These are phyloP conservation scores for Venturia canescens DNA, from an alignment of 1,140 invertebrate genomes.

Conservation along the genomic window DNA sequence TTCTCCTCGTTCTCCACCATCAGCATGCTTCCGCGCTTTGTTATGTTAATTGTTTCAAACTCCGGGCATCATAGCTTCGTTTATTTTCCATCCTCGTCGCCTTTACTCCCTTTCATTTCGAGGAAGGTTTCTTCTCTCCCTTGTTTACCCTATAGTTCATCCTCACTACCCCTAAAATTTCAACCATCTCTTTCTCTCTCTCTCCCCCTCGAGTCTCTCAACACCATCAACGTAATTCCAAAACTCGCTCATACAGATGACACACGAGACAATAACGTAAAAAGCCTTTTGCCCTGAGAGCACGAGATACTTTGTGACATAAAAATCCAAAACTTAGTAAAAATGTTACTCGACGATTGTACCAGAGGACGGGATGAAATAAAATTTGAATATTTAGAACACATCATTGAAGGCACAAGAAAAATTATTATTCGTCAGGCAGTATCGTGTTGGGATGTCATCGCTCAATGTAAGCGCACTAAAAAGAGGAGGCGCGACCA, in stretches of 20 bases:
- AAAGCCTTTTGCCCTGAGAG: conserved; percentile 13
- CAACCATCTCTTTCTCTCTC: background rate
- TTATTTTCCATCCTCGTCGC: conserved; percentile 73
- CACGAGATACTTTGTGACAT: background rate
- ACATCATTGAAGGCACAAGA: no score
- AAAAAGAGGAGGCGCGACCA: no score
- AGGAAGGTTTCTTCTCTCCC: conserved; percentile 37
- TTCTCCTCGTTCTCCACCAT: conserved; percentile 27
- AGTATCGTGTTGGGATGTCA: no score
- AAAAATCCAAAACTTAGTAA: conserved; percentile 24
- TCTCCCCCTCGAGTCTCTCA: conserved; percentile 11
- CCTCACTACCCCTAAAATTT: background rate
- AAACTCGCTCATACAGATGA: background rate
- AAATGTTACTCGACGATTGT: background rate
- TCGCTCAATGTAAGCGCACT: no score
- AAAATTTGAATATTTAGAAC: no score
- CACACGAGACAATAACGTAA: conserved; percentile 23
- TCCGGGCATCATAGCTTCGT: conserved; percentile 70
- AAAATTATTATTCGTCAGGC: no score
- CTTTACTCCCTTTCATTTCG: conserved; percentile 54
- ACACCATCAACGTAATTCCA: conserved; percentile 8
- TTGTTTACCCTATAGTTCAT: conserved; percentile 45
- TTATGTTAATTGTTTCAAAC: conserved; percentile 75
- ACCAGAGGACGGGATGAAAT: no score
- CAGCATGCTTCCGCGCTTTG: conserved; percentile 63